Percentiles rank a stretch among this genome's conserved stretches.
Conservation (phyloP, 1,140 invertebrate species). For the Thaumatotibia leucotreta region DNA sequence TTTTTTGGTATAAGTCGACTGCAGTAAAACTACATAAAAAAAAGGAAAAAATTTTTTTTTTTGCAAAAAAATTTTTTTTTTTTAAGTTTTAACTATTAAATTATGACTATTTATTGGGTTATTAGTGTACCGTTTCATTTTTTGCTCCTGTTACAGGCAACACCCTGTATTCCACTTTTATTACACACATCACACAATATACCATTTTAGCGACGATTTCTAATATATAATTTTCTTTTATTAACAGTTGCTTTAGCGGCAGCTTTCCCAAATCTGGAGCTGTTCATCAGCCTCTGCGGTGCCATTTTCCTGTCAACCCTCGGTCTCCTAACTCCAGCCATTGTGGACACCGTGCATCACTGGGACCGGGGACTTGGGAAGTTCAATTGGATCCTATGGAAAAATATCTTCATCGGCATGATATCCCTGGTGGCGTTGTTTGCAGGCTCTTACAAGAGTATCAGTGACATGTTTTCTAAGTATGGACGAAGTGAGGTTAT, state of each 20-base stretch:
- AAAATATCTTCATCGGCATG: slow-evolving; percentile 80
- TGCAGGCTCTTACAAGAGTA: slow-evolving; percentile 81
- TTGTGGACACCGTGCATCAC: slow-evolving; percentile 87
- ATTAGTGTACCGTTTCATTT: too few species aligned
- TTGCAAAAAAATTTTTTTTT: too few species aligned
- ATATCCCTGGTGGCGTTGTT: slow-evolving; percentile 82
- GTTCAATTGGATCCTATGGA: slow-evolving; percentile 81
- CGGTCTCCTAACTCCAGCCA: slow-evolving; percentile 89
- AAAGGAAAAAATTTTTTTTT: too few species aligned
- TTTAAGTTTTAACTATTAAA: too few species aligned
- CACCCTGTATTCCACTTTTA: too few species aligned
- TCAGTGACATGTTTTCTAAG: slow-evolving; percentile 75
- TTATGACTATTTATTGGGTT: too few species aligned
- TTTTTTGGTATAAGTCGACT: too few species aligned
- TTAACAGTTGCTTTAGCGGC: slow-evolving; percentile 85
- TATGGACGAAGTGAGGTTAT: slow-evolving; percentile 25
- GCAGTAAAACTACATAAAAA: too few species aligned
- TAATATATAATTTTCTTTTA: too few species aligned
- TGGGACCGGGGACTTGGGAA: slow-evolving; percentile 80
- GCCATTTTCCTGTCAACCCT: slow-evolving; percentile 91
- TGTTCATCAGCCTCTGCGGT: slow-evolving; percentile 92
- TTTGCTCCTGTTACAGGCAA: too few species aligned
- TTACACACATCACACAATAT: too few species aligned
- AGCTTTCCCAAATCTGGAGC: slow-evolving; percentile 87
- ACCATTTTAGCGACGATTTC: too few species aligned